Base-by-base conservation (phyloP, 2,113 vertebrate genomes). In the Vimba vimba region DNA sequence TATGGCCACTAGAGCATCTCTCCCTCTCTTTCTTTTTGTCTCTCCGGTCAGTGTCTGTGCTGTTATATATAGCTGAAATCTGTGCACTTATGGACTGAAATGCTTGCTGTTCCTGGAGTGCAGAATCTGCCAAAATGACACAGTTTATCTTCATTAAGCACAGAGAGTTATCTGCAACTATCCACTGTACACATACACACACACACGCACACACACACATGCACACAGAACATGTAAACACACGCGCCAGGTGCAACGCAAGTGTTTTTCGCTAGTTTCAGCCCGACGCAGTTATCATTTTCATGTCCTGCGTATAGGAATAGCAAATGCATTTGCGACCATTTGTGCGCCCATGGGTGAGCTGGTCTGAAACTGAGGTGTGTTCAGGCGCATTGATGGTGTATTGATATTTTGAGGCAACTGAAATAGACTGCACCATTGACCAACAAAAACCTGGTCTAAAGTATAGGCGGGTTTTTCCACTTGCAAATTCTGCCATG, bases 51-150 rank as follows among this genome's bases (percentile, higher is more conserved):
- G 13, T 74, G 66, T 87, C 25, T 89, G 76, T 76, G 27, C 60
- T 86, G 52, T 88, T 88, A 88, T 86, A 84, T 85, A 81, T 84
- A 86, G 68, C 23, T 17, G 13, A 88, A 75, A 81, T 86, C 69
- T 85, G 39, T 83, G 74, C 85, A 86, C 68, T 86, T 86, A 86
- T 86, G 66, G 85, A 33, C 68, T 68, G 52, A 88, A 86, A 86
- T 84, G 85, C n/a, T 86, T 82, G 59, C 69, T 86, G 77, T 78
- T 86, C 60, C 75, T 79, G 74, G 75, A 86, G 52, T 86, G 87
- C 87, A 88, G 68, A 86, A 84, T 88, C 64, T 78, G 78, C 88
- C 76, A 82, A 84, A 79, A 82, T 79, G 52, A 60, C 71, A 84
- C 68, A 64, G 79, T 86, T 80, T 57, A 79, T 86, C 88, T 83